Conservation (phyloP, 2,113 vertebrate genomes). For the Petrocephalus microphthalmus region DNA sequence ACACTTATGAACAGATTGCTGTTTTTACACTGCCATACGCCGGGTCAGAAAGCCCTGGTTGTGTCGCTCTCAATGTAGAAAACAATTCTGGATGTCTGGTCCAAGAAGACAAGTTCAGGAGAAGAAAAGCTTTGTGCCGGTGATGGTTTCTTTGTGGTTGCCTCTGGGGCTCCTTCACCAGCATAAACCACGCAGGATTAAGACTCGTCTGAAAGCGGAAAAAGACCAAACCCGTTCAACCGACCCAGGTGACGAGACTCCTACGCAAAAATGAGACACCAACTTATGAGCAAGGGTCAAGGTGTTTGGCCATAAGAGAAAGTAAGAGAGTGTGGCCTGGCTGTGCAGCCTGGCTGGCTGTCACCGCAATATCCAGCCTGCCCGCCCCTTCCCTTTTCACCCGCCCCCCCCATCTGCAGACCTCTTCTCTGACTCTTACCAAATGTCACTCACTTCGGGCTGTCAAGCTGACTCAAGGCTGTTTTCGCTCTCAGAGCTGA, state of each 20-base stretch:
- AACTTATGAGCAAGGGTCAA: not conserved
- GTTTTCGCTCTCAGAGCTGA: not conserved
- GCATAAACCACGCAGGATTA: not conserved
- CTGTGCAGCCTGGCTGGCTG: not conserved
- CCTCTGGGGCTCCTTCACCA: not conserved
- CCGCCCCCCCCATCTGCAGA: not conserved
- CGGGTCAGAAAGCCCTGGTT: not conserved
- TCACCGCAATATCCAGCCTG: not conserved
- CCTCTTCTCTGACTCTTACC: not conserved
- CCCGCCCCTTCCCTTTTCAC: not conserved
- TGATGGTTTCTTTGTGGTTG: not conserved
- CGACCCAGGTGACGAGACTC: not conserved
- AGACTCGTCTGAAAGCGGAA: not conserved
- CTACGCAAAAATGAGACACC: not conserved
- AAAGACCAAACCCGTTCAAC: not conserved
- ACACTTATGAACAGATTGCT: not conserved
- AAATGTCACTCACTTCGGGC: too few relatives aligned
- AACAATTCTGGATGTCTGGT: not conserved
- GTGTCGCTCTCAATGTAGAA: not conserved
- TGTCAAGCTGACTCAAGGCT: not conserved
- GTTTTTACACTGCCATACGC: not conserved
- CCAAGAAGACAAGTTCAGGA: not conserved
- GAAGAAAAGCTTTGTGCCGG: not conserved
- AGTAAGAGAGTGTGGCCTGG: not conserved
- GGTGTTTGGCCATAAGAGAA: not conserved